Base-by-base conservation (phyloP, 2,888 invertebrate genomes). In the Diarsia dahlii region DNA sequence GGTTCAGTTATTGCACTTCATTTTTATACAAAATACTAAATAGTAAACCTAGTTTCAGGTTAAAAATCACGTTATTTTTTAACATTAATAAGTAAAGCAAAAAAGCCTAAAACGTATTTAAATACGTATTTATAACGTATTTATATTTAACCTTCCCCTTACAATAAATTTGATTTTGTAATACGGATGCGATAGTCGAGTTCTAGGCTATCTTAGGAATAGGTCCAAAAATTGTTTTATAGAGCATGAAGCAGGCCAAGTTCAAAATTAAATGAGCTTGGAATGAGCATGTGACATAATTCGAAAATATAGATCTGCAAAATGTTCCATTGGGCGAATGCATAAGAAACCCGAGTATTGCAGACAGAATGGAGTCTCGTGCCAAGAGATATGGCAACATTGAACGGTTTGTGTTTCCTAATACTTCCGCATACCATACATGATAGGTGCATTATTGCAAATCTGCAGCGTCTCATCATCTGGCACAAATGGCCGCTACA, bases 331-430 rank as follows among this genome's bases (percentile, higher is more conserved):
- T 46, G 45, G 3, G 28, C 39, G 23, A 54, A 67, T 68, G 46
- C n/a, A 34, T 60, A 34, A 54, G 54, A 50, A 71, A 66, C 62
- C 63, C 20, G 15, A 54, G 18, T 74, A 66, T 70, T 71, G 46
- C 50, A 13, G 45, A 60, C 39, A 58, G 39, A 39, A 54, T 39
- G 6, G 62, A 63, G 23, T 48, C 50, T 60, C 2, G 68, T 84
- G 78, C 84, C 86, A 86, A 85, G 28, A 80, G 72, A 73, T 73
- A 70, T 50, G 64, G 63, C n/a, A 70, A 68, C 34, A 72, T 58
- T 4, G 76, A 69, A 65, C 18, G 13, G 46, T 48, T 80, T 52
- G 23, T 28, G 28, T 60, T 56, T 52, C 28, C 1, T 52, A 68
- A 76, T 71, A 23, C n/a, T 73, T 73, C 50, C 58, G 50, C 28